Conservation (phyloP, 2,797 vertebrate genomes). For the Austrolebias charrua region DNA sequence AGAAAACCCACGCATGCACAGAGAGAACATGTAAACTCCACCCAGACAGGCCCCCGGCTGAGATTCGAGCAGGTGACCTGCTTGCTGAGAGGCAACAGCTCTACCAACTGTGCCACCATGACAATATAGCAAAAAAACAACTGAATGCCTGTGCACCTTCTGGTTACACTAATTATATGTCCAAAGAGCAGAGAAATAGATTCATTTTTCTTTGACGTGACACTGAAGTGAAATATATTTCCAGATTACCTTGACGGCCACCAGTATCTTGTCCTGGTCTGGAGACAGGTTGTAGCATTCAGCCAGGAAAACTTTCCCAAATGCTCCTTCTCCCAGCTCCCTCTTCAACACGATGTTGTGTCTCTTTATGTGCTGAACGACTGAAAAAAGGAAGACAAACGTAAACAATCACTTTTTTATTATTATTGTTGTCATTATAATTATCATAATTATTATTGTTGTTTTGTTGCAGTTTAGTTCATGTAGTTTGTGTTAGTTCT, state of each 20-base stretch:
- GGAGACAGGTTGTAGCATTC: slow-evolving; percentile 96
- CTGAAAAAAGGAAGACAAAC: slow-evolving; percentile 67
- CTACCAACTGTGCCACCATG: too few species aligned
- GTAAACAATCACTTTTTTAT: not conserved
- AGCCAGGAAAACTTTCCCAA: slow-evolving; percentile 96
- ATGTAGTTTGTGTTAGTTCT: too few species aligned
- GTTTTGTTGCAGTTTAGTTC: too few species aligned
- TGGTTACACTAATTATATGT: not conserved
- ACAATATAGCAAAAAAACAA: not conserved
- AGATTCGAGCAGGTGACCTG: too few species aligned
- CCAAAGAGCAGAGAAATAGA: not conserved
- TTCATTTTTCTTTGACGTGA: not conserved
- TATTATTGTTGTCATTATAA: too few species aligned
- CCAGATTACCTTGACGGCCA: slow-evolving; percentile 93
- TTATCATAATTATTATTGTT: too few species aligned
- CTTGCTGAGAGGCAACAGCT: too few species aligned
- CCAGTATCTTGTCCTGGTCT: slow-evolving; percentile 95
- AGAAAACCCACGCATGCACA: too few species aligned
- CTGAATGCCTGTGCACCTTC: not conserved
- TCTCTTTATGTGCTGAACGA: slow-evolving; percentile 97
- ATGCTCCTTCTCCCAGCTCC: slow-evolving; percentile 96
- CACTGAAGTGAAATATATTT: not conserved
- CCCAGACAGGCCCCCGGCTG: too few species aligned
- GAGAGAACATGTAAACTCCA: too few species aligned
- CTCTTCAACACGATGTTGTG: slow-evolving; percentile 97